phyloP scores from a whole-genome alignment of 2,888 invertebrate genomes.

The Idaea biselata region DNA sequence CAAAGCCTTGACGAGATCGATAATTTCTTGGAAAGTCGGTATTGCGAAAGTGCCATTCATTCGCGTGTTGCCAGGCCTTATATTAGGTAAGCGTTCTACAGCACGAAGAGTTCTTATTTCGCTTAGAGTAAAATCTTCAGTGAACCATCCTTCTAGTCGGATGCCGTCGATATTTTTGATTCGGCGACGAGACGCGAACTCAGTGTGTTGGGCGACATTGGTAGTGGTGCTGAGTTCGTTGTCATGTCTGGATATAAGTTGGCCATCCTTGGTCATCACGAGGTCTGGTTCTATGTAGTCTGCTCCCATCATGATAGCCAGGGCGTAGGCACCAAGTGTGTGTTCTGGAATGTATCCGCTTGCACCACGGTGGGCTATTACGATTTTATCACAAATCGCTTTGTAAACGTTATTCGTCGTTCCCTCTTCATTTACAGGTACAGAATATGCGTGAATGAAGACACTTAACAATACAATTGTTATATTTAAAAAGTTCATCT shows the following conservation, averaged over 20 bases:
- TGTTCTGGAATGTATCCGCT: slow-evolving; percentile 72
- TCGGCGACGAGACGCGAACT: slow-evolving; percentile 50
- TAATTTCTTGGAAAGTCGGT: slow-evolving; percentile 65
- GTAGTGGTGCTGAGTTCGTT: slow-evolving; percentile 59
- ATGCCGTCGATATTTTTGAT: slow-evolving; percentile 53
- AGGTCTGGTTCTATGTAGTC: slow-evolving; percentile 71
- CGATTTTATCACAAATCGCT: background rate
- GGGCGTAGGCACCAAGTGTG: slow-evolving; percentile 64
- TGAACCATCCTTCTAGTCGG: slow-evolving; percentile 57
- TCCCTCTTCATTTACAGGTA: background rate
- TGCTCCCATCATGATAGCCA: slow-evolving; percentile 65
- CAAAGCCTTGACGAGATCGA: slow-evolving; percentile 59
- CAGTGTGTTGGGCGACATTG: slow-evolving; percentile 50
- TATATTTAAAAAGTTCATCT: background rate
- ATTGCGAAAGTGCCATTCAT: slow-evolving; percentile 56
- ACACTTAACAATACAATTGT: background rate
- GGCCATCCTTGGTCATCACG: slow-evolving; percentile 65
- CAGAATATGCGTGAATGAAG: background rate
- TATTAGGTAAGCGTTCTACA: slow-evolving; percentile 54
- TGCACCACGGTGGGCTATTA: slow-evolving; percentile 49
- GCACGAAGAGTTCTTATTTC: slow-evolving; percentile 62
- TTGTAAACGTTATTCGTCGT: background rate
- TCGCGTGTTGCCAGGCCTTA: slow-evolving; percentile 61
- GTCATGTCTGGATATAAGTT: slow-evolving; percentile 61
- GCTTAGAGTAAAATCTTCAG: slow-evolving; percentile 65